phyloP scores from a whole-genome alignment of 2,888 invertebrate genomes.

The Catocala fraxini region DNA sequence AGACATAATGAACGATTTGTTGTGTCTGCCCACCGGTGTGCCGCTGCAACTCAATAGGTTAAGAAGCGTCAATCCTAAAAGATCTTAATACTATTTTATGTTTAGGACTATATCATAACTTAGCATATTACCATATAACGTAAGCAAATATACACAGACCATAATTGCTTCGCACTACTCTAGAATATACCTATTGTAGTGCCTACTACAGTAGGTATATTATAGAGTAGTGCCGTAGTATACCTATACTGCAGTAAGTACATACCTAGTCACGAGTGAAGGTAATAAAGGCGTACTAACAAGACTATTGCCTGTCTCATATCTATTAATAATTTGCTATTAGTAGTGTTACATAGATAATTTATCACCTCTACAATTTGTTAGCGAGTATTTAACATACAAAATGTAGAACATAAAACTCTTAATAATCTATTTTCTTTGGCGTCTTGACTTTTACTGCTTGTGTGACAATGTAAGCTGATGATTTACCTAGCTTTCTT shows the following conservation, averaged over 20 bases:
- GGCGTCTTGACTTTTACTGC: constrained; percentile 13
- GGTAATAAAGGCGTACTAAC: constrained; percentile 1
- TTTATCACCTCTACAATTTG: constrained; percentile 11
- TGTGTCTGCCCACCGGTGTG: too few species aligned
- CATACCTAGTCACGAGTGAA: background rate
- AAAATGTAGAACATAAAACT: constrained; percentile 12
- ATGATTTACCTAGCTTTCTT: constrained; percentile 3
- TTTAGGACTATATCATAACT: too few species aligned
- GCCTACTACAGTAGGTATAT: too few species aligned
- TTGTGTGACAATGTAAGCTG: background rate
- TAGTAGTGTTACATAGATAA: background rate
- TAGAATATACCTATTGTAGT: too few species aligned
- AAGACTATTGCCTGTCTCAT: background rate
- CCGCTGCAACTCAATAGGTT: too few species aligned
- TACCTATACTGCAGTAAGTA: background rate
- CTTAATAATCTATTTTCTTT: constrained; percentile 8
- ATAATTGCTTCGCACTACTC: too few species aligned
- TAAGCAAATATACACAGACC: too few species aligned
- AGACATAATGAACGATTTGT: too few species aligned
- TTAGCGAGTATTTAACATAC: constrained; percentile 3
- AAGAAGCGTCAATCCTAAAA: too few species aligned
- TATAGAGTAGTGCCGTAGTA: too few species aligned
- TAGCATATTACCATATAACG: too few species aligned
- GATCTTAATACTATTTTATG: too few species aligned
- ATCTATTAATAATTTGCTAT: background rate